These are phyloP conservation scores for Bombus waltoni DNA, from an alignment of 1,140 invertebrate genomes.

Conservation along the genomic window DNA sequence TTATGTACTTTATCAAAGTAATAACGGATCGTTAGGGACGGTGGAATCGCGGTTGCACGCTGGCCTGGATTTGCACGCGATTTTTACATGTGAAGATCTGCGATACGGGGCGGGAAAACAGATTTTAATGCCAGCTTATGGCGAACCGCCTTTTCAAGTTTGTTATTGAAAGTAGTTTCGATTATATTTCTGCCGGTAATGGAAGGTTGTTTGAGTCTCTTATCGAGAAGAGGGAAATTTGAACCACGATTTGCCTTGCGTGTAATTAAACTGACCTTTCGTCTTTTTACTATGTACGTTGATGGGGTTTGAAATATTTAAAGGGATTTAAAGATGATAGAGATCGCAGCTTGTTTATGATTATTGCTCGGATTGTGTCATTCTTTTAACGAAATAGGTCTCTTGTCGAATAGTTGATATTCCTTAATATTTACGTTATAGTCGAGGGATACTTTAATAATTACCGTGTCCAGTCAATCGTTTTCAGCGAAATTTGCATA, in stretches of 20 bases:
- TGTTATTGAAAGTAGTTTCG: constrained; percentile 26
- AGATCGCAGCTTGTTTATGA: not conserved
- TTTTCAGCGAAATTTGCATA: no score
- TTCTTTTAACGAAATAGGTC: no score
- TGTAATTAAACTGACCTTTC: not conserved
- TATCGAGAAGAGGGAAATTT: not conserved
- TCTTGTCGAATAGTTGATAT: no score
- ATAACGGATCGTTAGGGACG: constrained; percentile 38
- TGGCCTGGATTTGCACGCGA: constrained; percentile 23
- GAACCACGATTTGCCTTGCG: not conserved
- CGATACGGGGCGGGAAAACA: constrained; percentile 24
- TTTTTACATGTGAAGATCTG: constrained; percentile 13
- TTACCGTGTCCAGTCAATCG: not conserved
- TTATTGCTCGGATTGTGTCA: no score
- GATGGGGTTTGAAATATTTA: not conserved
- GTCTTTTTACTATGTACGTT: not conserved
- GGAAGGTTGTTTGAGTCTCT: not conserved
- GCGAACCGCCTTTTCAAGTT: not conserved
- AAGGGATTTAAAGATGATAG: no score
- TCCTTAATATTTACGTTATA: no score
- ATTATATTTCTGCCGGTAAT: not conserved
- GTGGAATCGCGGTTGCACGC: not conserved
- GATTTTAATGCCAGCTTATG: constrained; percentile 40
- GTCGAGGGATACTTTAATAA: not conserved
- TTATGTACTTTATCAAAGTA: constrained; percentile 47